These are phyloP conservation scores for Labeo catla DNA, from an alignment of 2,113 vertebrate species.

Conservation along the genomic window DNA sequence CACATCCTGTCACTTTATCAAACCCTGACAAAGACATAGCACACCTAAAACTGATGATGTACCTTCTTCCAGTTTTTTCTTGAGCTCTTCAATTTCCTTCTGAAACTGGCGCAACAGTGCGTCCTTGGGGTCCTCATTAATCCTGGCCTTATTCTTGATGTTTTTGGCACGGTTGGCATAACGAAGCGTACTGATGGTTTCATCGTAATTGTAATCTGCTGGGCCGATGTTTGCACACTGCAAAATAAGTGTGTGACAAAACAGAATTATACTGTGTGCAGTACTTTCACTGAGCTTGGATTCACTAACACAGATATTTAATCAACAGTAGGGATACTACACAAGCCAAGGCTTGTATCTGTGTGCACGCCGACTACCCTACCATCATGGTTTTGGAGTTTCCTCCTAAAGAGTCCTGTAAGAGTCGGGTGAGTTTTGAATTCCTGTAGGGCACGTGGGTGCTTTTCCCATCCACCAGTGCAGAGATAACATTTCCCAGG, in stretches of 20 bases:
- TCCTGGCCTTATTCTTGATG: slow-evolving; percentile 99
- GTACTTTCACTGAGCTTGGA: background rate
- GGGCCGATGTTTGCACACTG: slow-evolving; percentile 99
- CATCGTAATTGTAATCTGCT: slow-evolving; percentile 98
- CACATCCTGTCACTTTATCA: background rate
- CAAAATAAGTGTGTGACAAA: slow-evolving; percentile 17
- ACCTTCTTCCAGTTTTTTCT: slow-evolving; percentile 97
- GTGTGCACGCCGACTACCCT: slow-evolving; percentile 9
- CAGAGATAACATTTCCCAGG: slow-evolving; percentile 98
- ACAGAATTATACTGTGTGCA: background rate
- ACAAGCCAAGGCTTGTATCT: background rate
- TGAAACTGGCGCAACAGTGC: slow-evolving; percentile 96
- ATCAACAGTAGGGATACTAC: background rate
- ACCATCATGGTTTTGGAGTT: slow-evolving; percentile 99
- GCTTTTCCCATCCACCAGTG: slow-evolving; percentile 96
- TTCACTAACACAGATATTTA: background rate
- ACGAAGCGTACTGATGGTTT: slow-evolving; percentile 96
- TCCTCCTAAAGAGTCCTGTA: slow-evolving; percentile 96
- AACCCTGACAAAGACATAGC: background rate
- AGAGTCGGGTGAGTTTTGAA: slow-evolving; percentile 94
- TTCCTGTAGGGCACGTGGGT: slow-evolving; percentile 98
- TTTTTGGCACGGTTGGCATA: slow-evolving; percentile 99
- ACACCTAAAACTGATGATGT: slow-evolving; percentile 11
- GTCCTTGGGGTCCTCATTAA: slow-evolving; percentile 98
- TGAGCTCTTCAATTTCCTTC: slow-evolving; percentile 98